Evolutionary conservation across 2,113 vertebrate genomes (phyloP), one percentile per base, ranked within the genome.

Genomic region (Melierax canorus): DNA sequence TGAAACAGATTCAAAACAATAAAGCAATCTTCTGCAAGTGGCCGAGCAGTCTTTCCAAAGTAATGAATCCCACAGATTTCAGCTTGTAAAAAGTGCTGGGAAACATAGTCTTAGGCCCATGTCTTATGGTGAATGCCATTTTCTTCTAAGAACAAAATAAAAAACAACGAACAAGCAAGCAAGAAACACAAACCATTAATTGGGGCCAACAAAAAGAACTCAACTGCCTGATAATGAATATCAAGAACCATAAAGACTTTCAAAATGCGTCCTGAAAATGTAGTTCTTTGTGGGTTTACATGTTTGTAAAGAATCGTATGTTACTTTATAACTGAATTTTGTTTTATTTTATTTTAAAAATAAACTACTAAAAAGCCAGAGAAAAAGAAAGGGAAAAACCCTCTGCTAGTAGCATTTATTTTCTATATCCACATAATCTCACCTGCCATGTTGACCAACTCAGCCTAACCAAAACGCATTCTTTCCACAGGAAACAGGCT

Each of bases 61-160:
- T 67, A 88, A 79, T 86, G 59, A 92, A n/a, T 73, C 39, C 41
- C 82, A 63, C n/a, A 71, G 59, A 38, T 80, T 94, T 86, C 82
- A 59, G 27, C 23, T 53, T 80, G 36, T 48, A 71, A 90, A 76
- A 71, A 81, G 32, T 77, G 32, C 86, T 81, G n/a, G 30, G 43
- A 94, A 94, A 77, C 38, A 64, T 15, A 62, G 32, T 84, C 90
- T 97, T 96, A 96, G 96, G 95, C 82, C 93, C 55, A 9, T 85
- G 87, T 96, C 97, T 97, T 94, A 91, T 92, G 69, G 68, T 94
- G 96, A 98, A 98, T 97, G 90, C 56, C 96, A 87, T 97, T 98
- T 98, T 97, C 73, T 97, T 97, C 94, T 94, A 88, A 95, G 88
- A 98, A 95, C 91, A 98, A 96, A 96, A 96, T 92, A 80, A 36